Percentiles rank a stretch among this genome's conserved stretches.
Conservation (phyloP, 1,140 invertebrate species). For the Drosophila funebris region DNA sequence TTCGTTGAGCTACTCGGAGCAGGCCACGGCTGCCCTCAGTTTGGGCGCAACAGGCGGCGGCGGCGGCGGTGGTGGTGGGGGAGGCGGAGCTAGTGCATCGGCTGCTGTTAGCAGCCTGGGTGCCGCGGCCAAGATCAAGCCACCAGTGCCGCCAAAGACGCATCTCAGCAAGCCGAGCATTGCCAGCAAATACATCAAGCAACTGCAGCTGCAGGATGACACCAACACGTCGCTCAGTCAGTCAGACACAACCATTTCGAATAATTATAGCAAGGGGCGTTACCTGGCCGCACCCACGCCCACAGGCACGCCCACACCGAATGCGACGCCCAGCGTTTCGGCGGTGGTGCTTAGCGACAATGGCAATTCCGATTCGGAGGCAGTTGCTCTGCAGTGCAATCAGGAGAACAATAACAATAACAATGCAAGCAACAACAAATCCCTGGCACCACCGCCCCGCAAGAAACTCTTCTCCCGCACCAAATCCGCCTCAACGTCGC, state of each 20-base stretch:
- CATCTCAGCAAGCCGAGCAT: conserved; percentile 62
- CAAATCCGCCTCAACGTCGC: conserved; percentile 87
- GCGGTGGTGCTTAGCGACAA: conserved; percentile 65
- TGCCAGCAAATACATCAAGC: conserved; percentile 74
- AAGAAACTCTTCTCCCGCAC: conserved; percentile 87
- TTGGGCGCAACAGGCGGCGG: background rate
- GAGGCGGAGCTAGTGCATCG: background rate
- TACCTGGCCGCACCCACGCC: conserved; percentile 50
- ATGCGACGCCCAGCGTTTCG: background rate
- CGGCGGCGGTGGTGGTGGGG: background rate
- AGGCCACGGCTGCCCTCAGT: conserved; percentile 36
- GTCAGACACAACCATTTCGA: conserved; percentile 80
- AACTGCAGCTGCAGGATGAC: conserved; percentile 73
- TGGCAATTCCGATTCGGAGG: conserved; percentile 75
- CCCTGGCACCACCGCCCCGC: conserved; percentile 65
- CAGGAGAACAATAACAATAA: conserved; percentile 75
- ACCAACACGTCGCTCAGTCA: conserved; percentile 78
- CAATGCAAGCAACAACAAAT: conserved; percentile 46
- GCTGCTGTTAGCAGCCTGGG: background rate
- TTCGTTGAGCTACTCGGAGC: conserved; percentile 70
- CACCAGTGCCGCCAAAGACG: conserved; percentile 65
- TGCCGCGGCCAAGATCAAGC: conserved; percentile 45
- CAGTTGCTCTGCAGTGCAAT: conserved; percentile 36
- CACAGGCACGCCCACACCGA: conserved; percentile 7
- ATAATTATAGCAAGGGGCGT: conserved; percentile 69